Evolutionary conservation across 2,797 vertebrate genomes (phyloP).

Genomic region (Catamblyrhynchus diadema): DNA sequence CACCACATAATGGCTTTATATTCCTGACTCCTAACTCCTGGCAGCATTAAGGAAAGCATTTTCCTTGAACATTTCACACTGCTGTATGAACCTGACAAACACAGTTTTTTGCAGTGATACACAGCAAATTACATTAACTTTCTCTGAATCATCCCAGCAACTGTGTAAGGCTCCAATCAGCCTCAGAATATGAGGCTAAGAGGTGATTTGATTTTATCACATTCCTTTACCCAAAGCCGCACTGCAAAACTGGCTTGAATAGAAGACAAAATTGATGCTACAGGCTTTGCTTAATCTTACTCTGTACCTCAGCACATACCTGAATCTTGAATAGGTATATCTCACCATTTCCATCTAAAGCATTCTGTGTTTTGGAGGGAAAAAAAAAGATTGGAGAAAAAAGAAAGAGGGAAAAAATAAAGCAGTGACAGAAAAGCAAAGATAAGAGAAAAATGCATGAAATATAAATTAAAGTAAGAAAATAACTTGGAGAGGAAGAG

Average conservation of each 20-base stretch:
- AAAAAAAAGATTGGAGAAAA: background rate
- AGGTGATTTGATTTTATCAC: conserved; percentile 50
- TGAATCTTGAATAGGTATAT: background rate
- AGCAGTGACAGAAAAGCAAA: background rate
- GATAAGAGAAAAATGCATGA: background rate
- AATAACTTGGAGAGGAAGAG: background rate
- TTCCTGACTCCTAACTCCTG: background rate
- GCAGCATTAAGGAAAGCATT: background rate
- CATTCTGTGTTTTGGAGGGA: background rate
- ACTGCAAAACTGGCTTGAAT: conserved; percentile 15
- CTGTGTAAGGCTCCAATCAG: conserved; percentile 20
- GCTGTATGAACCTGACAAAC: conserved; percentile 3
- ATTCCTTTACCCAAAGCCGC: background rate
- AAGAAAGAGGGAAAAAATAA: background rate
- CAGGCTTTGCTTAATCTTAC: background rate
- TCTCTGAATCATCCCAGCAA: conserved; percentile 35
- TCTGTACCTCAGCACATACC: background rate
- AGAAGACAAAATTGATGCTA: conserved; percentile 36
- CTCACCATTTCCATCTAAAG: background rate
- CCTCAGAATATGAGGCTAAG: conserved; percentile 10
- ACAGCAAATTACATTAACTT: conserved; percentile 47
- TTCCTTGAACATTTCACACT: conserved; percentile 2
- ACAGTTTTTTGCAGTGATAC: conserved; percentile 5
- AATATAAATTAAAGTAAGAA: background rate
- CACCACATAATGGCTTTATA: background rate